These are phyloP conservation scores for Papilio elwesi DNA, from an alignment of 2,888 invertebrate species.

Conservation along the genomic window DNA sequence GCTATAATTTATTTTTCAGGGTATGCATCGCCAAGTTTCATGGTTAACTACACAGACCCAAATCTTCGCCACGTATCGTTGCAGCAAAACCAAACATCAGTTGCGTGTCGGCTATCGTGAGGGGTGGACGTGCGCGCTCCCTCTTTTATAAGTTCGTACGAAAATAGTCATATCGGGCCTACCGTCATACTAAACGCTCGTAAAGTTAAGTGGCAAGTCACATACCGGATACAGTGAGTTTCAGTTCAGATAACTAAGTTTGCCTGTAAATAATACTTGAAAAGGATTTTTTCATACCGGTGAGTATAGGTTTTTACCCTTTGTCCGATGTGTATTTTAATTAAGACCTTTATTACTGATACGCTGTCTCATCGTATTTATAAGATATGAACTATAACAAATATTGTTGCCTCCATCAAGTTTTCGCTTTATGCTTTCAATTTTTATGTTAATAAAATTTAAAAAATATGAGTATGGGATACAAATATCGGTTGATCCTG, in stretches of 20 bases:
- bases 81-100: conserved; percentile 53
- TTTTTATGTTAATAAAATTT: too few species aligned
- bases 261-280: conserved; percentile 32
- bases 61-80: conserved; percentile 60
- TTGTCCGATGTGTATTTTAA: conserved; percentile 29
- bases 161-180: conserved; percentile 64
- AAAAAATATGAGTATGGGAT: too few species aligned
- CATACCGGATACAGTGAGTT: conserved; percentile 36
- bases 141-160: conserved; percentile 57
- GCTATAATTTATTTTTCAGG: conserved; percentile 66
- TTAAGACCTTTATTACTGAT: conserved; percentile 33
- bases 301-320: conserved; percentile 40
- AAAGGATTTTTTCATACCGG: conserved; percentile 39
- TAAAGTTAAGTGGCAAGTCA: conserved; percentile 42
- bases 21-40: conserved; percentile 65
- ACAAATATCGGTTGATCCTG: too few species aligned
- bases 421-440: too few species aligned
- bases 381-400: background rate
- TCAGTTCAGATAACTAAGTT: conserved; percentile 13
- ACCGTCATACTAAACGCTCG: conserved; percentile 11
- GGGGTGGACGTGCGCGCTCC: conserved; percentile 58
- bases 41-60: conserved; percentile 62
- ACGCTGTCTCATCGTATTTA: conserved; percentile 25
- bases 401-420: too few species aligned
- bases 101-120: conserved; percentile 57